Evolutionary conservation across 2,797 vertebrate genomes (phyloP), one percentile per base, ranked within the genome.

Genomic region (Florisuga fusca): DNA sequence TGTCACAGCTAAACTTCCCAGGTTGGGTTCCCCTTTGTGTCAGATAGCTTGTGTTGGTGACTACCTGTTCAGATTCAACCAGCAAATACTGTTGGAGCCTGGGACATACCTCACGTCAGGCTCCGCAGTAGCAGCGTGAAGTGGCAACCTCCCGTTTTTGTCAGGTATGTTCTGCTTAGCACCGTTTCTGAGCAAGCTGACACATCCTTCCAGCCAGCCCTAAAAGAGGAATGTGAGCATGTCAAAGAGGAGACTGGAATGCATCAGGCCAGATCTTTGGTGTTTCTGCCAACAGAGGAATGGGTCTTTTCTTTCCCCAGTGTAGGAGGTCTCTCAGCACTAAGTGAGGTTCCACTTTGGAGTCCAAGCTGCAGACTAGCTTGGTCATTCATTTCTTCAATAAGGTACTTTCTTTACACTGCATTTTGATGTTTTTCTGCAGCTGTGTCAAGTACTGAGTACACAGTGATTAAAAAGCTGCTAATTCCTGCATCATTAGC

Each of bases 121-220:
- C 87, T 99, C 98, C 12, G 98, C 98, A 0, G 99, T 99, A 76
- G 98, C 98, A 55, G 99, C 98, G 0, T 99, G 98, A 12, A 99
- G 97, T 7, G 99, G 99, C 94, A 99, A 94, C 54, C 98, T 98
- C 58, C 99, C 99, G 0, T 98, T 98, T 98, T 98, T 99, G 94
- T 99, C 98, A 0, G 98, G 97, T 78, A 99, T 98, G 82, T 98
- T 98, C 95, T 99, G 99, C 80, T 98, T 99, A 94, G 99, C 99
- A 54, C 99, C 98, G 0, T 99, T 99, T 93, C 99, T 98, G 48
- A 99, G 98, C 73, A 99, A 96, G 96, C 98, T 98, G 83, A 99
- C 97, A 90, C 99, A 99, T 66, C 99, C 98, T 94, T 99, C 98
- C 51, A 99, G 97, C 99, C 99, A 99, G 31, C 99, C 98, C 98